Conservation (phyloP, 2,888 invertebrate genomes). For the Aleiodes leptofemur region DNA sequence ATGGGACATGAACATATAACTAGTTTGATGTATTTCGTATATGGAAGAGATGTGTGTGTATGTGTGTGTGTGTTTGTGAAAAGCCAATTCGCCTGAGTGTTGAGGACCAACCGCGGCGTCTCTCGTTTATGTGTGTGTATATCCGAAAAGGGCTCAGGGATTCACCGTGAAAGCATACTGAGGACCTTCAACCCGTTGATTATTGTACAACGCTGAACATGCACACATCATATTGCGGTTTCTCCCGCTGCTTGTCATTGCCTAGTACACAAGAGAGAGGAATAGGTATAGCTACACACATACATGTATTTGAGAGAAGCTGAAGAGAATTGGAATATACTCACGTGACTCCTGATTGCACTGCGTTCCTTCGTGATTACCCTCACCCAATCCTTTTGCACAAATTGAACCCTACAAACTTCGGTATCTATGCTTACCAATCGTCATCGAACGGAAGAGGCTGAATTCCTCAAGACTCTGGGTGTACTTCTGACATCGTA, state of each 20-base stretch:
- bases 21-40: constrained; percentile 18
- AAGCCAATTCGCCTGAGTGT: constrained; percentile 18
- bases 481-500: background rate
- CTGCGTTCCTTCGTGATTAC: constrained; percentile 27
- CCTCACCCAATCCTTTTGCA: background rate
- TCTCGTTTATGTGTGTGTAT: background rate
- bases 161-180: constrained; percentile 16
- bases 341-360: constrained; percentile 27
- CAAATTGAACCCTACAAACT: constrained; percentile 22
- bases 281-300: background rate
- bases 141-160: background rate
- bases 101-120: constrained; percentile 21
- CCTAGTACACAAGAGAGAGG: constrained; percentile 4
- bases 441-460: constrained; percentile 23
- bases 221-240: constrained; percentile 31
- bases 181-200: constrained; percentile 29
- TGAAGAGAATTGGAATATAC: background rate
- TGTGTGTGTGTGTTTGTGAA: constrained; percentile 4
- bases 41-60: background rate
- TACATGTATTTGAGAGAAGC: background rate
- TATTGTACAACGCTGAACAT: constrained; percentile 20
- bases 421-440: constrained; percentile 27
- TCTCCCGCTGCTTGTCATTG: constrained; percentile 3
- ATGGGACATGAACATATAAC: constrained; percentile 40
- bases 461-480: constrained; percentile 3